Base-by-base conservation (phyloP, 2,888 invertebrate genomes). In the Leptinotarsa haldemani region DNA sequence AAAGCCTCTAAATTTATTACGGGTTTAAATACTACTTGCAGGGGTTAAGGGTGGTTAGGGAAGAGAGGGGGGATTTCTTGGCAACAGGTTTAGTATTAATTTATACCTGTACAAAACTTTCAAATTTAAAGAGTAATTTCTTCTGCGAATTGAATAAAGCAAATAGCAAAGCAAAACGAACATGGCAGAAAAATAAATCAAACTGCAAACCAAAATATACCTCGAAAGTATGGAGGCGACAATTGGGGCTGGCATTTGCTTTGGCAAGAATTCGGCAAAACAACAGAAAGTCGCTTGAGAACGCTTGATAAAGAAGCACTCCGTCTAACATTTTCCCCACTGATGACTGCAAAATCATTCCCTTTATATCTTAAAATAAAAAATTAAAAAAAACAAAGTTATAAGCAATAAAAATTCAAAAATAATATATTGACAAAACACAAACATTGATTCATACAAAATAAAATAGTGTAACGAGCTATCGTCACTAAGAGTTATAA, bases 211-310 rank as follows among this genome's bases (percentile, higher is more conserved):
- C 69, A 75, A 71, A 71, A 68, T 76, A 88, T 92, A 93, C 92
- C 92, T 93, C 92, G 89, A 86, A 90, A 89, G 90, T 92, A 92
- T 87, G 92, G 92, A 86, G 91, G 92, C 88, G 91, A 74, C 78
- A 77, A 70, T 53, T 75, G 91, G 81, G 91, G 91, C 89, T 91
- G 91, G 87, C 88, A 91, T 90, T 92, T 92, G 89, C 92, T 92
- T 88, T 90, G 90, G 91, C 92, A 92, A 89, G 92, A 91, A 89
- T 91, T 90, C 88, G 92, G 92, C 89, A 92, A 91, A 90, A 92
- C 90, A 86, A 89, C 85, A 87, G 89, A 88, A 87, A 89, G 88
- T 83, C 88, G 88, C 86, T 88, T 88, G 86, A 89, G 86, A 86
- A 88, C 88, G 77, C 83, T 82, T 74, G 85, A 83, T 78, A 86